Evolutionary conservation across 2,888 invertebrate genomes (phyloP), one percentile per base, ranked within the genome.

Genomic region (Idaea aversata): DNA sequence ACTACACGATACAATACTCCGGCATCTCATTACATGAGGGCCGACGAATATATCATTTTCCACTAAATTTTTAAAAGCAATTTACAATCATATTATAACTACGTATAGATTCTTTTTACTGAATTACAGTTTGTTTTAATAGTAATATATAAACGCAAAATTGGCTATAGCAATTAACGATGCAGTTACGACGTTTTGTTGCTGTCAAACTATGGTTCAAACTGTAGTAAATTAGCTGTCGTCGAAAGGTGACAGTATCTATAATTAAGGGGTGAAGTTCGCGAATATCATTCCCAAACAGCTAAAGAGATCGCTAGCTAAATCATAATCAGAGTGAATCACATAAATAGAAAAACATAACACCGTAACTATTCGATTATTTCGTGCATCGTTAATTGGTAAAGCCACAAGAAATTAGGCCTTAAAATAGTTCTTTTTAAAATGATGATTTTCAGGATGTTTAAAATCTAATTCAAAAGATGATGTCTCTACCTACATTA

Each of bases 21-120:
- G 77, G 81, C 76, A 65, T 80, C 77, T 74, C 90, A 91, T 91
- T 86, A 87, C 70, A 91, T 91, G 90, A 74, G 79, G 76, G 72
- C 77, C 78, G 70, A 70, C 70, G 63, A 72, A 70, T 70, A 74
- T 71, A 70, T 74, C 67, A 72, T 69, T 77, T 76, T 81, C 75
- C 67, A 75, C 77, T 81, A 82, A n/a, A 70, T 67, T 72, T 79
- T 77, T 79, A 83, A 25, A 25, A 82, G 83, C 83, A 82, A 85
- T 83, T 78, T 83, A 85, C 82, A 81, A 81, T 76, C 70, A 73
- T 75, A 75, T 77, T 78, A 79, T 75, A 81, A 73, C 78, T 81
- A 81, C 76, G 71, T 79, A 77, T 74, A 76, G 75, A 75, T 75
- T 76, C 73, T 71, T 47, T 47, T 47, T 47, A 34, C 36, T 61